Evolutionary conservation across 2,888 invertebrate genomes (phyloP).

Genomic region (Phalangium opilio): DNA sequence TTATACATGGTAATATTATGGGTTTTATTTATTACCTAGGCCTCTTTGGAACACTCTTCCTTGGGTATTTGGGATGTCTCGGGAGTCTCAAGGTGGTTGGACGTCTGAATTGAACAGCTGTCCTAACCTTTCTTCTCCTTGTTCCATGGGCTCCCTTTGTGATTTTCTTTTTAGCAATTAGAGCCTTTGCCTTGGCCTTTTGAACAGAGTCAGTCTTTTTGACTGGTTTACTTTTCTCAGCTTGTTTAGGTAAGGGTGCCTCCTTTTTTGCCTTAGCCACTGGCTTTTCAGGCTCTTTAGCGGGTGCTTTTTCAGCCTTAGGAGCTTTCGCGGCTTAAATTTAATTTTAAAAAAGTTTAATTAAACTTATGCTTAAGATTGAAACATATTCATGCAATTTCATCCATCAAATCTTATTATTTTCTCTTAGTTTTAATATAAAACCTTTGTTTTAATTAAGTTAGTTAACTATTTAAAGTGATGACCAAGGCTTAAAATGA

Average conservation of each 20-base stretch:
- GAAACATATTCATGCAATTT: too few species aligned
- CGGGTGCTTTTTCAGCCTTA: slow-evolving; percentile 14
- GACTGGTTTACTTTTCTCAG: slow-evolving; percentile 5
- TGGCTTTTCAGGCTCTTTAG: slow-evolving; percentile 9
- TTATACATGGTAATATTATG: too few species aligned
- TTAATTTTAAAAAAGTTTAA: too few species aligned
- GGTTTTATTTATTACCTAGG: too few species aligned
- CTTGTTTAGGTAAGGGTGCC: slow-evolving; percentile 4
- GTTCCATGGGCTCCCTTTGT: slow-evolving; percentile 83
- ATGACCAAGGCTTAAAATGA: too few species aligned
- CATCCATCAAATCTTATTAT: too few species aligned
- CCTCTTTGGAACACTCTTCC: slow-evolving; percentile 82
- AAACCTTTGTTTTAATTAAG: too few species aligned
- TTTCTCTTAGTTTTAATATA: too few species aligned
- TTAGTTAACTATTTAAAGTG: too few species aligned
- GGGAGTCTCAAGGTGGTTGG: slow-evolving; percentile 84
- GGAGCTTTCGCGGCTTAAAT: neutral
- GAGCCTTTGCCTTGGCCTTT: slow-evolving; percentile 17
- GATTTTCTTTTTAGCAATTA: slow-evolving; percentile 42
- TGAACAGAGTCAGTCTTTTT: slow-evolving; percentile 8
- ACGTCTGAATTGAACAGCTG: slow-evolving; percentile 85
- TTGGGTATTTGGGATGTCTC: slow-evolving; percentile 83
- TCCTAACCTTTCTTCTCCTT: slow-evolving; percentile 74
- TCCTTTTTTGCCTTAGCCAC: slow-evolving; percentile 11
- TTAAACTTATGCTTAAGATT: too few species aligned